A percentile compares a stretch with the other conserved stretches of the same genome.
phyloP scores from a whole-genome alignment of 92 coral and sea anemone species.

The Phenganax subtilis region DNA sequence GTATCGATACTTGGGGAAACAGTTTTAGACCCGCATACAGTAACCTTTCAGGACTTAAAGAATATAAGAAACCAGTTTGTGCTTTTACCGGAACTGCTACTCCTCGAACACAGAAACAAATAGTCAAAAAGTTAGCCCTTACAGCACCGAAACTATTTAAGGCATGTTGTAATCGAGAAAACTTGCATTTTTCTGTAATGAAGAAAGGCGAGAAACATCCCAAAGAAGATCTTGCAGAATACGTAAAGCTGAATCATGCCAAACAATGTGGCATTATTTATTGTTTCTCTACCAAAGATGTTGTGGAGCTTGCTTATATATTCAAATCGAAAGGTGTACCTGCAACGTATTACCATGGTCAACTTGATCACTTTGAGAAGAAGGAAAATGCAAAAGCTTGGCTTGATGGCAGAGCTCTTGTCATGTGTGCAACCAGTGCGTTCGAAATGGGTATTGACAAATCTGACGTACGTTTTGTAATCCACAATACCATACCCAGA shows the following conservation, averaged over 20 bases:
- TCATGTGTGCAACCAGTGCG: conserved; percentile 9
- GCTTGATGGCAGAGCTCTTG: not conserved
- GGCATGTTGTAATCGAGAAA: not conserved
- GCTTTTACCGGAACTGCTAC: conserved; percentile 9
- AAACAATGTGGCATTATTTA: not conserved
- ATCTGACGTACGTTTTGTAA: conserved; percentile 6
- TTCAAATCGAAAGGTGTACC: not conserved
- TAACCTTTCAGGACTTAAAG: not conserved
- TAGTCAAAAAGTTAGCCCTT: not conserved
- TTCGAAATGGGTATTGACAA: conserved; percentile 12
- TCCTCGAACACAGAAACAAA: not conserved
- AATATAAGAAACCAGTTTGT: not conserved
- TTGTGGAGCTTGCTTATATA: not conserved
- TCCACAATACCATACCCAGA: not conserved
- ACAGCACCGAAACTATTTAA: not conserved
- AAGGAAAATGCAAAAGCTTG: conserved; percentile 10
- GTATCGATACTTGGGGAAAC: not conserved
- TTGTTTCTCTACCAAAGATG: not conserved
- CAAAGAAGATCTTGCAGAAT: conserved; percentile 1
- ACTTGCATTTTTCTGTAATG: not conserved
- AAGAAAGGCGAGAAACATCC: not conserved
- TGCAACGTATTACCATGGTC: not conserved
- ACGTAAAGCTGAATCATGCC: not conserved
- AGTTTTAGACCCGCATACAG: not conserved
- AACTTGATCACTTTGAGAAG: conserved; percentile 2